These are phyloP conservation scores for Netelia melanura DNA, from an alignment of 2,888 invertebrate genomes.

Conservation along the genomic window DNA sequence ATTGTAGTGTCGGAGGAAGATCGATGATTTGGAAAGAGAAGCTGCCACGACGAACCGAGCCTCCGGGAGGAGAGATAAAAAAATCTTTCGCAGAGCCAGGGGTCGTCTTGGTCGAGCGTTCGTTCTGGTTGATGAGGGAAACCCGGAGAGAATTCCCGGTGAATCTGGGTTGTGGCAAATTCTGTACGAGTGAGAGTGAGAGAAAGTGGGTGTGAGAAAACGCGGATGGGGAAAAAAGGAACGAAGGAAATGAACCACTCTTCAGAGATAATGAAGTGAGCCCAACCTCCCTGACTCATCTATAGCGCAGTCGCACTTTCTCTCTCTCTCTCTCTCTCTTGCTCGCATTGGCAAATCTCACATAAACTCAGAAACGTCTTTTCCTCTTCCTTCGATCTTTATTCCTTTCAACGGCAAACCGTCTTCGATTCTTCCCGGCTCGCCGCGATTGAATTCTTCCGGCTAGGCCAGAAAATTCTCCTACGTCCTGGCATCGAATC, in stretches of 20 bases:
- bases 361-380: slow-evolving; percentile 22
- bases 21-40: slow-evolving; percentile 30
- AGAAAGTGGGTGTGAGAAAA: slow-evolving; percentile 30
- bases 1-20: slow-evolving; percentile 13
- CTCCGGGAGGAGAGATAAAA: slow-evolving; percentile 7
- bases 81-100: background rate
- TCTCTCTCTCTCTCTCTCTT: slow-evolving; percentile 23
- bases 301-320: slow-evolving; percentile 24
- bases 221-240: slow-evolving; percentile 18
- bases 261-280: slow-evolving; percentile 65
- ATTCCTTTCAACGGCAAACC: slow-evolving; percentile 45
- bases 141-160: slow-evolving; percentile 32
- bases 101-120: background rate
- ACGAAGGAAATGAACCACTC: slow-evolving; percentile 62
- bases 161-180: slow-evolving; percentile 32
- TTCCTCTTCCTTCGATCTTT: slow-evolving; percentile 28
- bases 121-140: slow-evolving; percentile 37
- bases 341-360: slow-evolving; percentile 36
- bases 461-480: slow-evolving; percentile 47
- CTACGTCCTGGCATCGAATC: slow-evolving; percentile 28
- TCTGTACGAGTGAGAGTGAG: slow-evolving; percentile 31
- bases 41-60: background rate
- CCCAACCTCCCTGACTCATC: slow-evolving; percentile 25
- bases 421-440: slow-evolving; percentile 57
- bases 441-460: slow-evolving; percentile 57